phyloP scores from a whole-genome alignment of 2,113 vertebrate genomes.

The Ictalurus punctatus region DNA sequence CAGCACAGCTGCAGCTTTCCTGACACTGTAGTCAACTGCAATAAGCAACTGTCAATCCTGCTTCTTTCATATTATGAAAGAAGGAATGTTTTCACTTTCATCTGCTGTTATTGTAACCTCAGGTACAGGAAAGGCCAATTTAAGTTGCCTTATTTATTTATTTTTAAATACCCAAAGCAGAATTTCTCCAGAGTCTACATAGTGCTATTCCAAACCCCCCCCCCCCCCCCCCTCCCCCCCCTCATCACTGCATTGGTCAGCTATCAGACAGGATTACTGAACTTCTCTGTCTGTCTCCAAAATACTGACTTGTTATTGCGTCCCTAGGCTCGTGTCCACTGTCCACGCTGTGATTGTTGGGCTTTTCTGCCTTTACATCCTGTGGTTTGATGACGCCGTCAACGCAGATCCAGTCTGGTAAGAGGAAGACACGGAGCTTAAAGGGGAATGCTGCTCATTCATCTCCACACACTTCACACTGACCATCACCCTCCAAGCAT shows the following conservation, averaged over 20 bases:
- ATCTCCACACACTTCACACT: slow-evolving; percentile 1
- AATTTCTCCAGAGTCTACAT: background rate
- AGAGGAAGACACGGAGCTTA: slow-evolving; percentile 52
- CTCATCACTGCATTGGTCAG: background rate
- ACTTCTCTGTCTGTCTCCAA: background rate
- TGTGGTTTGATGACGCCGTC: slow-evolving; percentile 75
- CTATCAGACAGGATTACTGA: background rate
- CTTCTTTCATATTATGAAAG: background rate
- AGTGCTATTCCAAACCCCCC: background rate
- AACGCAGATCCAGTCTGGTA: slow-evolving; percentile 80
- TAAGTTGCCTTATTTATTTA: too few species aligned
- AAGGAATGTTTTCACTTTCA: background rate
- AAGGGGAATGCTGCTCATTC: slow-evolving; percentile 39
- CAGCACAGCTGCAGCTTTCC: background rate
- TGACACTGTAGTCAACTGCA: background rate
- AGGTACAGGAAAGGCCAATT: background rate
- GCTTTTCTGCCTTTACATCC: slow-evolving; percentile 78
- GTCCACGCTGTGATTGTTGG: slow-evolving; percentile 77
- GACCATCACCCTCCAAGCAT: slow-evolving; percentile 12
- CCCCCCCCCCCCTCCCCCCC: too few species aligned
- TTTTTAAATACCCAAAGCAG: background rate
- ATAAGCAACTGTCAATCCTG: slow-evolving; percentile 1
- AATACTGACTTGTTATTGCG: slow-evolving; percentile 7
- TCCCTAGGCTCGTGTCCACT: slow-evolving; percentile 73
- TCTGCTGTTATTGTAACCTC: background rate